These are phyloP conservation scores for Allacma fusca DNA, from an alignment of 2,888 invertebrate genomes.

Conservation along the genomic window DNA sequence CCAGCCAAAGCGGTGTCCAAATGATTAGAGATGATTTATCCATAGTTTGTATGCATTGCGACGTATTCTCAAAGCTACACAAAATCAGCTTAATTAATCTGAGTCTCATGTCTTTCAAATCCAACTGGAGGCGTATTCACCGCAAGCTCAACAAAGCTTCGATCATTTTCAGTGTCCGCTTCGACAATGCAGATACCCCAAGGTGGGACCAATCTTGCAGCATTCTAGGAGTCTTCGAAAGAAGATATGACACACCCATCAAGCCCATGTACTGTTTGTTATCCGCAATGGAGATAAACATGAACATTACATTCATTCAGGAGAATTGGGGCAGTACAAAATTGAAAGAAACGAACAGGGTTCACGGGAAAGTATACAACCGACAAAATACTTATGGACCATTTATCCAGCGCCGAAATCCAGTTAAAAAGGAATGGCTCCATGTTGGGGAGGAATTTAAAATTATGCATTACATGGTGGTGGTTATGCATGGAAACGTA, in stretches of 20 bases:
- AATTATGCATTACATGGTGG: constrained; percentile 16
- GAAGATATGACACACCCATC: background rate
- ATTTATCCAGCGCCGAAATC: constrained; percentile 6
- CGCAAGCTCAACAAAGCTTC: background rate
- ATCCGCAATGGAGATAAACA: background rate
- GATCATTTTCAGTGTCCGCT: constrained; percentile 2
- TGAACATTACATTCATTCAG: constrained; percentile 35
- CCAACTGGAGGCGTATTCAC: background rate
- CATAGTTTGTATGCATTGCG: background rate
- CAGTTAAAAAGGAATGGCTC: constrained; percentile 33
- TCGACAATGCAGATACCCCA: background rate
- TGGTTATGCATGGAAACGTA: constrained; percentile 1
- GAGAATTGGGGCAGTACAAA: constrained; percentile 16
- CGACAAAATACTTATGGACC: background rate
- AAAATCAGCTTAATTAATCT: no score
- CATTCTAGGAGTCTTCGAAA: background rate
- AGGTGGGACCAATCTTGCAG: constrained; percentile 28
- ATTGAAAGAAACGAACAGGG: background rate
- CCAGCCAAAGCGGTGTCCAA: background rate
- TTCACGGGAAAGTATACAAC: constrained; percentile 23
- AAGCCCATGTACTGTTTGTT: constrained; percentile 27
- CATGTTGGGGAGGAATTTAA: constrained; percentile 23
- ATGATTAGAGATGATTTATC: background rate
- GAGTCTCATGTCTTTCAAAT: no score
- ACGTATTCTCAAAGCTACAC: no score